Percentiles rank a stretch among this genome's conserved stretches.
Evolutionary conservation across 2,797 vertebrate genomes (phyloP).

Genomic region (Gastrophryne carolinensis): DNA sequence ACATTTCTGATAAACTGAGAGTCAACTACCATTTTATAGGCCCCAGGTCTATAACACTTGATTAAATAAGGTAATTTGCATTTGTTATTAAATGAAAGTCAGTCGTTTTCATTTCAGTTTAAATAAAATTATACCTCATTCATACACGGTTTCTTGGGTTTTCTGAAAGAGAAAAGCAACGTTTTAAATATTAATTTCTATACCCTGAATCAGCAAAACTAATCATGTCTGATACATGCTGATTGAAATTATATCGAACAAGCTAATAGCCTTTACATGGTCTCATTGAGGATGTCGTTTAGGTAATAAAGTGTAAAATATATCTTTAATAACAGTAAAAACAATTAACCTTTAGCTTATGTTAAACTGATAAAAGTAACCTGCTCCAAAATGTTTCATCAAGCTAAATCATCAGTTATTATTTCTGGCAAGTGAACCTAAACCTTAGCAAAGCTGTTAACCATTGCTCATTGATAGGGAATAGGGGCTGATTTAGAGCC

Average conservation of each 20-base stretch:
- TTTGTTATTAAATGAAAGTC: not conserved
- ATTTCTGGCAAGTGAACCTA: too few species aligned
- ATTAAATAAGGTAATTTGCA: not conserved
- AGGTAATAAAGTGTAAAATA: conserved; percentile 32
- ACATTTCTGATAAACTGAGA: not conserved
- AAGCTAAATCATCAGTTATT: too few species aligned
- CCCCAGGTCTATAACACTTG: not conserved
- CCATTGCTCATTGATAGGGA: too few species aligned
- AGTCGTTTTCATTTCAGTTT: not conserved
- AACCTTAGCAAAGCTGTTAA: too few species aligned
- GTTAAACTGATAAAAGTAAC: conserved; percentile 5
- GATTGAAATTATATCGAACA: conserved; percentile 41
- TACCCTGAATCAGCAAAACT: conserved; percentile 23
- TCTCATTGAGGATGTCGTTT: conserved; percentile 36
- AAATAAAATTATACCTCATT: not conserved
- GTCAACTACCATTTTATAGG: not conserved
- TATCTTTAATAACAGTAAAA: conserved; percentile 27
- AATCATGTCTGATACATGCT: conserved; percentile 33
- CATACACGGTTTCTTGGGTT: not conserved
- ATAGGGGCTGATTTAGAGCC: too few species aligned
- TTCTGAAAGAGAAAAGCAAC: not conserved
- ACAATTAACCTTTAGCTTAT: conserved; percentile 2
- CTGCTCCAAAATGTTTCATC: too few species aligned
- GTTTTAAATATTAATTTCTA: conserved; percentile 33
- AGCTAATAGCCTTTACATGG: conserved; percentile 45